phyloP scores from a whole-genome alignment of 1,140 invertebrate genomes.

The Pseudomyrmex cubaensis region DNA sequence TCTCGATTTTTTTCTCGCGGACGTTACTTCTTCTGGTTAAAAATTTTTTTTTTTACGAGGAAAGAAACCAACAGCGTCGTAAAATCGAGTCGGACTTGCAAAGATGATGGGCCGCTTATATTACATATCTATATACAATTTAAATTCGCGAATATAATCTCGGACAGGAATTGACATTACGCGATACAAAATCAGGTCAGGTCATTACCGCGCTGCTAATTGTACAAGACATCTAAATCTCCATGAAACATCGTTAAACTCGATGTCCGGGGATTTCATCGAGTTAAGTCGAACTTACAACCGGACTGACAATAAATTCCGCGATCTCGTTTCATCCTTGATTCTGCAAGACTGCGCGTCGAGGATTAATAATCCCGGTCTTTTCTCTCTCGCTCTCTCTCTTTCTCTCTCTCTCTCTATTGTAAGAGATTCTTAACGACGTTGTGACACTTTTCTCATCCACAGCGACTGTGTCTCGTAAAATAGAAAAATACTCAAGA shows the following conservation, averaged over 20 bases:
- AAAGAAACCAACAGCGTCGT: neutral
- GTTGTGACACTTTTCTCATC: neutral
- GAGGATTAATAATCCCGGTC: slow-evolving; percentile 25
- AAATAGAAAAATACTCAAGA: neutral
- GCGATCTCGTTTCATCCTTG: slow-evolving; percentile 2
- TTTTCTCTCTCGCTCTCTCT: neutral
- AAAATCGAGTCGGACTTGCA: neutral
- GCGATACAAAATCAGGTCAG: slow-evolving; percentile 33
- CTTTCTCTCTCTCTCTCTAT: too few species aligned
- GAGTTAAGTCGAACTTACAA: slow-evolving; percentile 38
- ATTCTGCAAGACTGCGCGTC: neutral
- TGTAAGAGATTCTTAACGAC: neutral
- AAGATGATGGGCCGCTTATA: neutral
- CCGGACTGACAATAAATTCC: neutral
- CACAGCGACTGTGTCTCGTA: neutral
- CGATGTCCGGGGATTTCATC: slow-evolving; percentile 27
- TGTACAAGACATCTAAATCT: slow-evolving; percentile 29
- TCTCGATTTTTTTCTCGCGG: neutral
- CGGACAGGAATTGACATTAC: slow-evolving; percentile 8
- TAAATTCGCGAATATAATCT: slow-evolving; percentile 35
- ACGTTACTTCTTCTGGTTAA: neutral
- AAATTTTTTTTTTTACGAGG: neutral
- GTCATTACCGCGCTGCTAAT: slow-evolving; percentile 35
- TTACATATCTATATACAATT: slow-evolving; percentile 26
- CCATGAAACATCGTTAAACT: slow-evolving; percentile 30